Percentiles rank a stretch among this genome's conserved stretches.
Evolutionary conservation across 2,888 invertebrate genomes (phyloP).

Genomic region (Onthophagus sagittarius): DNA sequence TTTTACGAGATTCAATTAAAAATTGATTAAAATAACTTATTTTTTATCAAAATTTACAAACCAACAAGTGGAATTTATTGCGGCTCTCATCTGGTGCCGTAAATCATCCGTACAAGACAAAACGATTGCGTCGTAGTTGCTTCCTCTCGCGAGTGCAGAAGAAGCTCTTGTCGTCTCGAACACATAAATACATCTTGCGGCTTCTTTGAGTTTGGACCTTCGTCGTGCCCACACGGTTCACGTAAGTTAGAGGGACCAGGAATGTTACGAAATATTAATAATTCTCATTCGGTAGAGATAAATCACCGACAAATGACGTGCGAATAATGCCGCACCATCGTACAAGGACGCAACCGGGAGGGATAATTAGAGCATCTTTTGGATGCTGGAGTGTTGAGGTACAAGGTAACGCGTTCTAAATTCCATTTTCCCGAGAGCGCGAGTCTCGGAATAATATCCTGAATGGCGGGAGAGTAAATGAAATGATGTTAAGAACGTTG

Average conservation of each 20-base stretch:
- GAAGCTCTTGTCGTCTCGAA: neutral
- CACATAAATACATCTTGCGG: neutral
- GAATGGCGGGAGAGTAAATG: neutral
- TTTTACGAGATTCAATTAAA: too few species aligned
- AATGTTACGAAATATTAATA: slow-evolving; percentile 12
- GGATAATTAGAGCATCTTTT: slow-evolving; percentile 13
- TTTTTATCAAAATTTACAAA: neutral
- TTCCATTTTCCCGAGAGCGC: slow-evolving; percentile 7
- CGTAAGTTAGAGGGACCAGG: slow-evolving; percentile 2
- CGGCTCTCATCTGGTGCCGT: neutral
- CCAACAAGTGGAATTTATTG: neutral
- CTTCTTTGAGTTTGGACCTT: neutral
- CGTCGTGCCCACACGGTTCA: neutral
- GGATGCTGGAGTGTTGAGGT: neutral
- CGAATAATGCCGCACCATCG: neutral
- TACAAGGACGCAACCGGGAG: slow-evolving; percentile 4
- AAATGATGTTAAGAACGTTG: neutral
- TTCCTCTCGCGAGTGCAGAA: neutral
- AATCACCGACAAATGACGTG: slow-evolving; percentile 3
- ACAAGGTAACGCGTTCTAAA: slow-evolving; percentile 12
- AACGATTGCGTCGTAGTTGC: neutral
- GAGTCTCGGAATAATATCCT: neutral
- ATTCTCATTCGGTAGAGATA: slow-evolving; percentile 6
- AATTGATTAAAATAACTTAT: too few species aligned
- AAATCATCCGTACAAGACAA: neutral